These are phyloP conservation scores for Chelon labrosus DNA, from an alignment of 2,797 vertebrate species.

Conservation along the genomic window DNA sequence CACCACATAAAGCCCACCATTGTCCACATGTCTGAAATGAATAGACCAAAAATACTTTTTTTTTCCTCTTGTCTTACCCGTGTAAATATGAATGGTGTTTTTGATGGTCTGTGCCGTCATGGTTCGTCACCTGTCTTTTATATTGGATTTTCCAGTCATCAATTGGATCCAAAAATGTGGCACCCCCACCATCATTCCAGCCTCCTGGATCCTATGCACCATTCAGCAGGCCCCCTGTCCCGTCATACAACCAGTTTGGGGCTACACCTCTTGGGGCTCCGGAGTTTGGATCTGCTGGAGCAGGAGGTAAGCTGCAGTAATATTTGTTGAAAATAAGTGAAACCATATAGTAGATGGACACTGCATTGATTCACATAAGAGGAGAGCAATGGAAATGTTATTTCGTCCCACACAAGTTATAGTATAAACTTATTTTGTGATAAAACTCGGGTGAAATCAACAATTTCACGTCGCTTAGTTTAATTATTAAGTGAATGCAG, in stretches of 20 bases:
- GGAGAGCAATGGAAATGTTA: neutral
- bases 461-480: neutral
- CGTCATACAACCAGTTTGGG: conserved; percentile 93
- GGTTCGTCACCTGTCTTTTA: neutral
- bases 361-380: neutral
- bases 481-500: neutral
- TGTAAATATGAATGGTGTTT: neutral
- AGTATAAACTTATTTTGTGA: too few relatives aligned
- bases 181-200: conserved; percentile 89
- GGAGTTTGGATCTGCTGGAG: conserved; percentile 88
- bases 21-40: neutral
- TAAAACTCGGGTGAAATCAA: too few relatives aligned
- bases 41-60: too few relatives aligned
- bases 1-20: too few relatives aligned
- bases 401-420: neutral
- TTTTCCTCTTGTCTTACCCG: neutral
- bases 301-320: conserved; percentile 76
- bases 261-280: conserved; percentile 88
- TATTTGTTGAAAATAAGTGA: neutral
- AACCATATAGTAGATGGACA: neutral
- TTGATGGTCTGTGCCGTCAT: neutral
- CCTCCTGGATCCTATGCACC: conserved; percentile 90
- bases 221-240: conserved; percentile 90
- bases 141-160: conserved; percentile 87
- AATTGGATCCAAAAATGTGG: conserved; percentile 85